Conservation (phyloP, 2,797 vertebrate species). For the Columba guinea region DNA sequence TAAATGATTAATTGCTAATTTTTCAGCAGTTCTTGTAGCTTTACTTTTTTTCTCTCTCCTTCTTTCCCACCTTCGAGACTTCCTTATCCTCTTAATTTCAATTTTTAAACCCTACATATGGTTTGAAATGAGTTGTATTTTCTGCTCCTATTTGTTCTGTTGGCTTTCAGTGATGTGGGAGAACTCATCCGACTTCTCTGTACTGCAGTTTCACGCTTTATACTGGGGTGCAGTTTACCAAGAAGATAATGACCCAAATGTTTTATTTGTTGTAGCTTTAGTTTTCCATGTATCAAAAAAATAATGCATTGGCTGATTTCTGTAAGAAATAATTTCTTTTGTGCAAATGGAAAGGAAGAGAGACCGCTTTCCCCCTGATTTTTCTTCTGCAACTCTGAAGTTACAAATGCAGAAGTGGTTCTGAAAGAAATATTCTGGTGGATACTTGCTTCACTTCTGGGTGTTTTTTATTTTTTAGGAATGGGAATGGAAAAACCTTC, state of each 20-base stretch:
- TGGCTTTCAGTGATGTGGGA: neutral
- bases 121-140: neutral
- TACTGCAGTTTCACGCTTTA: neutral
- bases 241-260: neutral
- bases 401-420: neutral
- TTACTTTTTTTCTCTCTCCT: neutral
- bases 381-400: neutral
- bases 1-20: neutral
- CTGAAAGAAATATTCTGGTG: neutral
- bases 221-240: neutral
- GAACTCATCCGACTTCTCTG: neutral
- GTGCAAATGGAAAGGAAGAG: neutral
- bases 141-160: neutral
- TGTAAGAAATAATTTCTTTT: neutral
- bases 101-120: neutral
- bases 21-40: neutral
- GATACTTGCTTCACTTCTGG: neutral
- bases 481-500: neutral
- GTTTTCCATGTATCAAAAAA: neutral
- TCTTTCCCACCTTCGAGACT: neutral
- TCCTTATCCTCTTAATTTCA: neutral
- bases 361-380: neutral
- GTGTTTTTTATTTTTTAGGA: neutral
- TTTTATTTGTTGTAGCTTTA: neutral
- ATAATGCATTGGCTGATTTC: neutral